Conservation (phyloP, 2,797 vertebrate genomes). For the Sebastes hopkinsi region DNA sequence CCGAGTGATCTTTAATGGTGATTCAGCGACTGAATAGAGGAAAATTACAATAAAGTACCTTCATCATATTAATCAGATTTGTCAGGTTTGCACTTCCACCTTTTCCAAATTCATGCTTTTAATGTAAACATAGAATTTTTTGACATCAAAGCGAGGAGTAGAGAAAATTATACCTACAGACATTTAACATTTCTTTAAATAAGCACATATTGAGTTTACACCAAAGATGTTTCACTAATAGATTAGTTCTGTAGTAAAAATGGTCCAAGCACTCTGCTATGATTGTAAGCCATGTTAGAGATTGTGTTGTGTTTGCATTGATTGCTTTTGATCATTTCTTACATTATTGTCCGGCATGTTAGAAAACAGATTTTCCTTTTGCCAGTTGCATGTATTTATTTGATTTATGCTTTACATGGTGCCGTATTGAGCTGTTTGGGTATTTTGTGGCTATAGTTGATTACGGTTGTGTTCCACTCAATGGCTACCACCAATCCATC, state of each 20-base stretch:
- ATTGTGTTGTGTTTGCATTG: not conserved
- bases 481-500: slow-evolving; percentile 25
- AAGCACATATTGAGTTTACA: not conserved
- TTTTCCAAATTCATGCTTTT: not conserved
- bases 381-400: not conserved
- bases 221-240: not conserved
- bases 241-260: not conserved
- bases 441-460: slow-evolving; percentile 17
- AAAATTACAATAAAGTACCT: slow-evolving; percentile 23
- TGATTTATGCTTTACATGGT: not conserved
- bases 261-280: not conserved
- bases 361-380: not conserved
- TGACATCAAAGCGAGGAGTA: not conserved
- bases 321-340: not conserved
- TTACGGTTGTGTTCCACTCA: slow-evolving; percentile 29
- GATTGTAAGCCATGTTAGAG: not conserved
- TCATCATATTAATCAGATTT: slow-evolving; percentile 15
- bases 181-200: not conserved
- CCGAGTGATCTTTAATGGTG: slow-evolving; percentile 26
- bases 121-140: not conserved
- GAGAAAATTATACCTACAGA: not conserved
- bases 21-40: slow-evolving; percentile 35
- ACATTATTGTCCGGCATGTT: not conserved
- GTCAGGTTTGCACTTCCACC: slow-evolving; percentile 6
- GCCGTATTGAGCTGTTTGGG: not conserved